Conservation (phyloP, 2,888 invertebrate species). For the Tipula helvola region DNA sequence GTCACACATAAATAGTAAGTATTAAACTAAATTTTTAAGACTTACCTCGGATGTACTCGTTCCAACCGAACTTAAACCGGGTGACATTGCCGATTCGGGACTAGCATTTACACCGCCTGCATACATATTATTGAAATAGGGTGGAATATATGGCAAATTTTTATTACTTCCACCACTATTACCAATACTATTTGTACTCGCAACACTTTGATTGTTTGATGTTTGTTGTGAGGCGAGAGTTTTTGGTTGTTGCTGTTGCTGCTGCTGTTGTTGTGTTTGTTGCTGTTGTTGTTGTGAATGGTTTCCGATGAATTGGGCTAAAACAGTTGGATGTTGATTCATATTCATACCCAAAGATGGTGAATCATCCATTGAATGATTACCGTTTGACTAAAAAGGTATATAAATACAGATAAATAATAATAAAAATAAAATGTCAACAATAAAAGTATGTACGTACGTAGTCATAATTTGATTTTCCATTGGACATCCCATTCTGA, state of each 20-base stretch:
- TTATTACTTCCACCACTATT: slow-evolving; percentile 11
- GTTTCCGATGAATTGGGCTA: neutral
- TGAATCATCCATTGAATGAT: slow-evolving; percentile 6
- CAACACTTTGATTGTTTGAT: slow-evolving; percentile 4
- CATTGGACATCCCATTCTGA: neutral
- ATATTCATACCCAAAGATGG: neutral
- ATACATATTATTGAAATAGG: slow-evolving; percentile 34
- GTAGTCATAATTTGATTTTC: slow-evolving; percentile 8
- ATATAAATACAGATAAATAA: neutral
- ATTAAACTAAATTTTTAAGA: slow-evolving; percentile 13
- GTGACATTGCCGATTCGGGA: slow-evolving; percentile 47
- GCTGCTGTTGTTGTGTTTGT: slow-evolving; percentile 8
- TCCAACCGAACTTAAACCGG: slow-evolving; percentile 63
- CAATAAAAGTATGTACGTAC: neutral
- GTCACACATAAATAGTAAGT: neutral
- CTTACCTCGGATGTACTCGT: slow-evolving; percentile 69
- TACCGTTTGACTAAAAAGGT: neutral
- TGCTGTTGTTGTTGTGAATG: slow-evolving; percentile 7
- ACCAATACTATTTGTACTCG: neutral
- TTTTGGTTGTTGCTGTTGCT: slow-evolving; percentile 10
- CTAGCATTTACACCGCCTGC: slow-evolving; percentile 37
- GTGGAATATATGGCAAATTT: slow-evolving; percentile 8
- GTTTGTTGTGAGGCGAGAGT: slow-evolving; percentile 8
- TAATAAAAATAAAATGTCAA: neutral
- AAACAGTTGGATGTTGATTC: neutral